A percentile compares a stretch with the other conserved stretches of the same genome.
Conservation (phyloP, 2,113 vertebrate genomes). For the Chaenocephalus aceratus region DNA sequence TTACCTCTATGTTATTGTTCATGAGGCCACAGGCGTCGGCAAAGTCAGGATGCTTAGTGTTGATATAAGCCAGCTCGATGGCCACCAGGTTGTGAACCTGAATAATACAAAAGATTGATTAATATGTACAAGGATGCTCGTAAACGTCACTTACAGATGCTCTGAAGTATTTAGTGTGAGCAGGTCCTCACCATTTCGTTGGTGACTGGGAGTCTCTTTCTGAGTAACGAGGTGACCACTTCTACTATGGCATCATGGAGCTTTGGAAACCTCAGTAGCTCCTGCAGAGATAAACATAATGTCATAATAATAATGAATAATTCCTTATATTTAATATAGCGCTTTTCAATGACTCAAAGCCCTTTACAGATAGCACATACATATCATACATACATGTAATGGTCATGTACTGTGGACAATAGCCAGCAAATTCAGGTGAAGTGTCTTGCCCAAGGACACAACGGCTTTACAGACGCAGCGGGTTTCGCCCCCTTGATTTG, state of each 20-base stretch:
- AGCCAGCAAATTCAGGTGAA: too few relatives aligned
- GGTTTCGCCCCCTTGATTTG: too few relatives aligned
- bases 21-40: constrained; percentile 97
- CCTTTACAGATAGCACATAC: too few relatives aligned
- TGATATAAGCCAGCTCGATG: constrained; percentile 98
- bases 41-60: constrained; percentile 99
- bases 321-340: too few relatives aligned
- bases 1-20: constrained; percentile 98
- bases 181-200: constrained; percentile 95
- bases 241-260: constrained; percentile 99
- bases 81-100: constrained; percentile 99
- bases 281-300: constrained; percentile 78
- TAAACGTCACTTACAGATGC: neutral
- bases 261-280: constrained; percentile 96
- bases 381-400: too few relatives aligned
- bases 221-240: constrained; percentile 96
- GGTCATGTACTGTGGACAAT: too few relatives aligned
- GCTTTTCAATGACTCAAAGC: too few relatives aligned
- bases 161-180: neutral
- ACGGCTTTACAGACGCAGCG: too few relatives aligned
- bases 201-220: constrained; percentile 94
- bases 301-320: too few relatives aligned
- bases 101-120: constrained; percentile 7
- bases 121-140: neutral
- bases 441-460: too few relatives aligned